Conservation (phyloP, 2,888 invertebrate species). For the Eupithecia exiguata region DNA sequence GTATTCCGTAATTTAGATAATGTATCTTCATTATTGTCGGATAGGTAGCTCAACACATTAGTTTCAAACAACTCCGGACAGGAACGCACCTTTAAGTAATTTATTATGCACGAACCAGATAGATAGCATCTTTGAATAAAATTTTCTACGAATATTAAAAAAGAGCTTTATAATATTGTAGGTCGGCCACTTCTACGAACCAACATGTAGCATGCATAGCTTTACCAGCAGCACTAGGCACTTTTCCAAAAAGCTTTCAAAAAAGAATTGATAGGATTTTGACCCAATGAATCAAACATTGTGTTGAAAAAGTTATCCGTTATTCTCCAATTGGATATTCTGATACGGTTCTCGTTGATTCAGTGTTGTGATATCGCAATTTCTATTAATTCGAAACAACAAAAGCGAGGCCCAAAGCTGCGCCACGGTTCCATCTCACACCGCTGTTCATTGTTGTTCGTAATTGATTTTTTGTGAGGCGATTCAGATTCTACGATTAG, state of each 20-base stretch:
- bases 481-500: slow-evolving; percentile 60
- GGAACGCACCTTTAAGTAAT: slow-evolving; percentile 44
- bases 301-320: slow-evolving; percentile 64
- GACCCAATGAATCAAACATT: slow-evolving; percentile 47
- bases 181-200: slow-evolving; percentile 19
- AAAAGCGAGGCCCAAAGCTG: slow-evolving; percentile 63
- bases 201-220: neutral
- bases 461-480: slow-evolving; percentile 73
- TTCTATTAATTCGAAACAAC: slow-evolving; percentile 73
- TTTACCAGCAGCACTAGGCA: neutral
- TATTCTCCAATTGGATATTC: slow-evolving; percentile 67
- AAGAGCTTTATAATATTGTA: slow-evolving; percentile 18
- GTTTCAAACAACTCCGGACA: slow-evolving; percentile 45
- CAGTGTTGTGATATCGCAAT: slow-evolving; percentile 74
- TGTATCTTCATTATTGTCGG: slow-evolving; percentile 50
- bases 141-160: slow-evolving; percentile 32
- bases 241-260: slow-evolving; percentile 8
- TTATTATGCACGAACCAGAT: slow-evolving; percentile 41
- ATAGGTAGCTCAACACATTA: slow-evolving; percentile 44
- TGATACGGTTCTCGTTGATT: slow-evolving; percentile 72
- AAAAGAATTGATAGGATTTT: neutral
- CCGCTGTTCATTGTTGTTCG: slow-evolving; percentile 67
- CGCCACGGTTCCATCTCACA: slow-evolving; percentile 69
- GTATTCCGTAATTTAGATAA: slow-evolving; percentile 60
- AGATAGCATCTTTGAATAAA: slow-evolving; percentile 40